phyloP scores from a whole-genome alignment of 2,888 invertebrate genomes.

The Sphaerophoria taeniata region DNA sequence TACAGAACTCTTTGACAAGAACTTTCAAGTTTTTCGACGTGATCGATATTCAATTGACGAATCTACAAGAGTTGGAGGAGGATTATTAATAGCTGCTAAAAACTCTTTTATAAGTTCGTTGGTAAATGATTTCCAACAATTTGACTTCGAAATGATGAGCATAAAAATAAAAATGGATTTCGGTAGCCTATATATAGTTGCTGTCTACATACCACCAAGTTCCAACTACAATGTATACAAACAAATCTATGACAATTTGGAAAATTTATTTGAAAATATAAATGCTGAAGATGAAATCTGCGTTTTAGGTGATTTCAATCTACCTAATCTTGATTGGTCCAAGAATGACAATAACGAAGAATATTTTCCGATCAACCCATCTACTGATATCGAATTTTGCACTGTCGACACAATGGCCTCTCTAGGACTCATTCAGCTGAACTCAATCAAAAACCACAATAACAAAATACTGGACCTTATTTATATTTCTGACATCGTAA shows the following conservation, averaged over 20 bases:
- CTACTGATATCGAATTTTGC: background rate
- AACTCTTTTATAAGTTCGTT: background rate
- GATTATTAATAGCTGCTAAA: background rate
- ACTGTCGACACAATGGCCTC: no score
- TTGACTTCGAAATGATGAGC: background rate
- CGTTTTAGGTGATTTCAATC: background rate
- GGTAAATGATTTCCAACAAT: background rate
- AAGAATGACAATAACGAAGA: no score
- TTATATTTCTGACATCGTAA: background rate
- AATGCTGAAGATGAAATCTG: background rate
- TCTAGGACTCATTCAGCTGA: background rate
- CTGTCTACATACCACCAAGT: background rate
- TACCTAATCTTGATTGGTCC: no score
- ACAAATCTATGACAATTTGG: background rate
- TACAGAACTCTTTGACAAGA: background rate
- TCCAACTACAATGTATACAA: no score
- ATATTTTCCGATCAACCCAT: background rate
- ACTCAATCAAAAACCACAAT: background rate
- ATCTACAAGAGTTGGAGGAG: background rate
- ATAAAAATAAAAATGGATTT: background rate
- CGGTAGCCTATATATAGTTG: background rate
- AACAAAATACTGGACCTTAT: background rate
- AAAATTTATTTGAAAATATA: background rate
- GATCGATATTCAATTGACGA: background rate
- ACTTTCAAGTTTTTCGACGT: background rate